Evolutionary conservation across 2,113 vertebrate genomes (phyloP).

Genomic region (Conger conger): DNA sequence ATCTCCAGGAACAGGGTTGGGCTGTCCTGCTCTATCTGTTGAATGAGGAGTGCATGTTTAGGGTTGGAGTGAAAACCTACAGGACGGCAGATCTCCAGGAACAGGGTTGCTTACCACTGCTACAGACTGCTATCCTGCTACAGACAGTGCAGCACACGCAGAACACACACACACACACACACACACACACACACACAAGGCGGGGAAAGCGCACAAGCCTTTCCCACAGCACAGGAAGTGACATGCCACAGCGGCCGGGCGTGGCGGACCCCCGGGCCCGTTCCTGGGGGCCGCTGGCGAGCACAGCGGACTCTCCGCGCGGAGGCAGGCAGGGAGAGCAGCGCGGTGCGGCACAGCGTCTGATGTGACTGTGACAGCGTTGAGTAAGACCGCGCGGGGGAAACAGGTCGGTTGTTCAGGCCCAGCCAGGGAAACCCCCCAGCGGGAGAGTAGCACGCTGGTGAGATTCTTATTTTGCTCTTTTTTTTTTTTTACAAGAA

Average conservation of each 20-base stretch:
- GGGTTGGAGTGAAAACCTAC: no score
- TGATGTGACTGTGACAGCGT: not conserved
- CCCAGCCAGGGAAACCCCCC: conserved; percentile 34
- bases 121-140: not conserved
- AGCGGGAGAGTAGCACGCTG: not conserved
- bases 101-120: no score
- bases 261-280: no score
- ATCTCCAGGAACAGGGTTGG: no score
- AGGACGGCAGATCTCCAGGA: no score
- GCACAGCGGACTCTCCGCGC: not conserved
- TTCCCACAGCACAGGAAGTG: no score
- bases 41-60: no score
- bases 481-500: conserved; percentile 57
- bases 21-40: no score
- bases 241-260: no score
- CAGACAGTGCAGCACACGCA: not conserved
- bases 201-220: no score
- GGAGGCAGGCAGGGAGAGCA: not conserved
- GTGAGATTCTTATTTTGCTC: not conserved
- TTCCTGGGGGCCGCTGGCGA: not conserved
- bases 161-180: not conserved
- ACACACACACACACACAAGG: not conserved
- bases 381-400: not conserved
- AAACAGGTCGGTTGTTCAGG: not conserved
- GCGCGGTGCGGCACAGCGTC: not conserved